Evolutionary conservation across 2,888 invertebrate genomes (phyloP).

Genomic region (Dichetophora obliterata): DNA sequence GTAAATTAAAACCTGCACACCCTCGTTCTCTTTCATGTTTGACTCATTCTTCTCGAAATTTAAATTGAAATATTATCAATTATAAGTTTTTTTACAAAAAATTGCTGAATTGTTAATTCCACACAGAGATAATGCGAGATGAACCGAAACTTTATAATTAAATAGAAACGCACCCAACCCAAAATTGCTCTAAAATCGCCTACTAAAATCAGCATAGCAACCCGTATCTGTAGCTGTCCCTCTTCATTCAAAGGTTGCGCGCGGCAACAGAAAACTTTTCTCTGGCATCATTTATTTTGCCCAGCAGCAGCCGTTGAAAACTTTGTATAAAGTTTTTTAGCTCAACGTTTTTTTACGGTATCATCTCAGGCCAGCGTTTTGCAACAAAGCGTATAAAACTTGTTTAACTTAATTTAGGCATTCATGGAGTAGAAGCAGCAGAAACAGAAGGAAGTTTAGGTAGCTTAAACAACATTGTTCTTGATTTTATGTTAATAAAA

Average conservation of each 20-base stretch:
- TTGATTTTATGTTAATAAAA: too few relatives aligned
- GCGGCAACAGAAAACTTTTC: background rate
- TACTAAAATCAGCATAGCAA: background rate
- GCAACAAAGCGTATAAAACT: too few relatives aligned
- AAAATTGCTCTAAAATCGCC: background rate
- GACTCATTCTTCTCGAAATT: background rate
- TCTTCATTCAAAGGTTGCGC: slow-evolving; percentile 10
- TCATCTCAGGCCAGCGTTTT: too few relatives aligned
- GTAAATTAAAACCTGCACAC: background rate
- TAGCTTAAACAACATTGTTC: too few relatives aligned
- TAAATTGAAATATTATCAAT: background rate
- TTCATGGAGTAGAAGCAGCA: too few relatives aligned
- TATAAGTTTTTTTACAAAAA: background rate
- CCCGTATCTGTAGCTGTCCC: background rate
- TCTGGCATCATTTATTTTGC: background rate
- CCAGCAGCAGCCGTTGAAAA: slow-evolving; percentile 10
- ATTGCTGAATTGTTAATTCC: background rate
- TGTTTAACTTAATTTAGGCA: too few relatives aligned
- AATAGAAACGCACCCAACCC: background rate
- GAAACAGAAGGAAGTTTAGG: too few relatives aligned
- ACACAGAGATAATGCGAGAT: background rate
- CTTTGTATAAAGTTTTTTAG: slow-evolving; percentile 19
- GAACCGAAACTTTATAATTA: background rate
- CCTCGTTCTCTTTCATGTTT: background rate
- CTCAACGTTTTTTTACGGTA: background rate